These are phyloP conservation scores for Volucella bombylans DNA, from an alignment of 2,888 invertebrate species.

Conservation along the genomic window DNA sequence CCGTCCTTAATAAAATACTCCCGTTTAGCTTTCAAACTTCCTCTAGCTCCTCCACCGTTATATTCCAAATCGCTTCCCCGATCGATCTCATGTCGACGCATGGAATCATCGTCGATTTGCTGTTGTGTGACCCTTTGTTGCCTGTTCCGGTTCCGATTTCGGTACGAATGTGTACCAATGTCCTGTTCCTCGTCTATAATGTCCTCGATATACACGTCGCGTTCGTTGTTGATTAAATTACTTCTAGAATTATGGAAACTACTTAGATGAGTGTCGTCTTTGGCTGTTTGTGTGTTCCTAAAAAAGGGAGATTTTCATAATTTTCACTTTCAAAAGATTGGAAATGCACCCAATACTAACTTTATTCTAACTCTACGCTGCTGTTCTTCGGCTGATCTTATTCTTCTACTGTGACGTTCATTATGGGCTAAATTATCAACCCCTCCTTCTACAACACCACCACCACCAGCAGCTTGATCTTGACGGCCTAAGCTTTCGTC, in stretches of 20 bases:
- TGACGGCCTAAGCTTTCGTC: slow-evolving; percentile 81
- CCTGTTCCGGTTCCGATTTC: slow-evolving; percentile 74
- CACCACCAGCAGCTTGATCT: slow-evolving; percentile 80
- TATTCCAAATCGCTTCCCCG: slow-evolving; percentile 87
- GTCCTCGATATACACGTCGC: slow-evolving; percentile 81
- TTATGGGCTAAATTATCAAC: slow-evolving; percentile 63
- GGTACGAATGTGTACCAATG: slow-evolving; percentile 68
- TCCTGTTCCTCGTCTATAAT: slow-evolving; percentile 78
- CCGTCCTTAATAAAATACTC: slow-evolving; percentile 92
- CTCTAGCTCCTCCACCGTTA: slow-evolving; percentile 76
- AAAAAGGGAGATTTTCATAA: slow-evolving; percentile 25
- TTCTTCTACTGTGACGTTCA: slow-evolving; percentile 76
- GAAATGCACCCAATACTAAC: slow-evolving; percentile 73
- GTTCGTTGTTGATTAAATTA: slow-evolving; percentile 81
- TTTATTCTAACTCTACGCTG: slow-evolving; percentile 81
- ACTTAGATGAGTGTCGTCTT: slow-evolving; percentile 80
- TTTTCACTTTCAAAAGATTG: neutral
- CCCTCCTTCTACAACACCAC: slow-evolving; percentile 78
- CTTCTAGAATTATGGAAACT: slow-evolving; percentile 82
- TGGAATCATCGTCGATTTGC: slow-evolving; percentile 88
- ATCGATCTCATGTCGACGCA: slow-evolving; percentile 90
- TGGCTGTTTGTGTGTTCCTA: slow-evolving; percentile 81
- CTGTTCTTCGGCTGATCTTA: slow-evolving; percentile 80
- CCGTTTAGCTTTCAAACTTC: slow-evolving; percentile 83
- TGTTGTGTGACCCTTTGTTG: slow-evolving; percentile 79